Conservation (phyloP, 2,797 vertebrate genomes). For the Eulemur coronatus region DNA sequence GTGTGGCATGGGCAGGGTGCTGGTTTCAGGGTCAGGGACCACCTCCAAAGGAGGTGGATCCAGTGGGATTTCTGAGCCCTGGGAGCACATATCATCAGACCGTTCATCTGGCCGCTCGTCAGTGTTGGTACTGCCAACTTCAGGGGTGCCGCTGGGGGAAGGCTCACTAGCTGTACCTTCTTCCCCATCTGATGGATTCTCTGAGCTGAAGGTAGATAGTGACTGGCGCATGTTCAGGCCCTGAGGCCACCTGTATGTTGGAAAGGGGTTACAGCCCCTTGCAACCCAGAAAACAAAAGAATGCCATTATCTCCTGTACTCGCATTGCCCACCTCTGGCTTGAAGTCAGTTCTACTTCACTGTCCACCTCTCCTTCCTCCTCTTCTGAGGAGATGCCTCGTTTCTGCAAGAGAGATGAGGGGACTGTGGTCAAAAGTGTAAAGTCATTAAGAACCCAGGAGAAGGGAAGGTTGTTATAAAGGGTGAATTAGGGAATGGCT, state of each 20-base stretch:
- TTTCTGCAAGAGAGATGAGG: constrained; percentile 81
- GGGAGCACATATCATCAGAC: constrained; percentile 93
- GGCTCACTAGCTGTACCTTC: constrained; percentile 97
- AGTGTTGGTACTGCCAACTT: constrained; percentile 96
- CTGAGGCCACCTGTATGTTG: constrained; percentile 88
- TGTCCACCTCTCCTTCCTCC: constrained; percentile 97
- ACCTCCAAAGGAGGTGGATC: constrained; percentile 92
- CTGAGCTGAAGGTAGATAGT: constrained; percentile 96
- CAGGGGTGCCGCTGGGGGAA: constrained; percentile 95
- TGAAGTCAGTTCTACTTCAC: constrained; percentile 94
- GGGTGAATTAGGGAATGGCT: neutral
- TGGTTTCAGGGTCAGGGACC: constrained; percentile 87
- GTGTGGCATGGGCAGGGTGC: constrained; percentile 88
- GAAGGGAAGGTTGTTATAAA: neutral
- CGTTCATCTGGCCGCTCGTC: constrained; percentile 95
- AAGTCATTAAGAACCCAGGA: neutral
- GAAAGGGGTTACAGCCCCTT: neutral
- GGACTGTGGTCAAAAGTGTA: neutral
- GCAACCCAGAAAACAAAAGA: neutral
- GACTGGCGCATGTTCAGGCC: constrained; percentile 95
- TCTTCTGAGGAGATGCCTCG: constrained; percentile 95
- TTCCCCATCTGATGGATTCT: constrained; percentile 96
- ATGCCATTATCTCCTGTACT: neutral
- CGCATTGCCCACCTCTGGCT: constrained; percentile 89
- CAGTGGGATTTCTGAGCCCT: constrained; percentile 94